Percentiles rank a stretch among this genome's conserved stretches.
Evolutionary conservation across 2,888 invertebrate species (phyloP).

Genomic region (Sinelater perroti): DNA sequence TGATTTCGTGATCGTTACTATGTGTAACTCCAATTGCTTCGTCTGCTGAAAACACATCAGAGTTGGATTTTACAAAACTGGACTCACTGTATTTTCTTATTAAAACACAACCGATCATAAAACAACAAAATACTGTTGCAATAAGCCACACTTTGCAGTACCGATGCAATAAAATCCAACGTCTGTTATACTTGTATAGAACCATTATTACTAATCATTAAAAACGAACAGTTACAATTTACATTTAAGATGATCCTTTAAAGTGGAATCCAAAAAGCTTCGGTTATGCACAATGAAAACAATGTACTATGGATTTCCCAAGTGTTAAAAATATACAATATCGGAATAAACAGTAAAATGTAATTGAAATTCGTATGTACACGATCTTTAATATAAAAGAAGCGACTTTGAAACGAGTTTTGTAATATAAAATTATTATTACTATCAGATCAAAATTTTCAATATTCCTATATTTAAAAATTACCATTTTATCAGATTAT

Average conservation of each 20-base stretch:
- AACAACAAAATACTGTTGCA: neutral
- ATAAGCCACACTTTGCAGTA: slow-evolving; percentile 2
- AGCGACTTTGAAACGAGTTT: too few relatives aligned
- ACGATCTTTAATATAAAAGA: too few relatives aligned
- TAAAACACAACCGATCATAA: slow-evolving; percentile 9
- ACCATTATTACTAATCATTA: slow-evolving; percentile 13
- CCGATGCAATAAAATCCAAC: slow-evolving; percentile 10
- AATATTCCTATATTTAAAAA: too few relatives aligned
- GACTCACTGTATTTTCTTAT: slow-evolving; percentile 9
- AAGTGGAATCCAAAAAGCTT: too few relatives aligned
- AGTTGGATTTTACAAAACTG: neutral
- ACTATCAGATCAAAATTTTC: too few relatives aligned
- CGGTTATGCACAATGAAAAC: too few relatives aligned
- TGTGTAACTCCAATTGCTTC: slow-evolving; percentile 3
- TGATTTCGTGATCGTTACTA: slow-evolving; percentile 7
- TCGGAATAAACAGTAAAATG: neutral
- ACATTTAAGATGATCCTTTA: too few relatives aligned
- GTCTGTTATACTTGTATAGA: slow-evolving; percentile 19
- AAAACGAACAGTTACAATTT: too few relatives aligned
- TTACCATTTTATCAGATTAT: too few relatives aligned
- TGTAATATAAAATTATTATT: too few relatives aligned
- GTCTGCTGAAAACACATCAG: neutral
- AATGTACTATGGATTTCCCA: too few relatives aligned
- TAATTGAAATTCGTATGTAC: too few relatives aligned
- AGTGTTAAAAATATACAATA: neutral